A percentile compares a stretch with the other conserved stretches of the same genome.
Conservation (phyloP, 2,888 invertebrate genomes). For the Nomada goodeniana region DNA sequence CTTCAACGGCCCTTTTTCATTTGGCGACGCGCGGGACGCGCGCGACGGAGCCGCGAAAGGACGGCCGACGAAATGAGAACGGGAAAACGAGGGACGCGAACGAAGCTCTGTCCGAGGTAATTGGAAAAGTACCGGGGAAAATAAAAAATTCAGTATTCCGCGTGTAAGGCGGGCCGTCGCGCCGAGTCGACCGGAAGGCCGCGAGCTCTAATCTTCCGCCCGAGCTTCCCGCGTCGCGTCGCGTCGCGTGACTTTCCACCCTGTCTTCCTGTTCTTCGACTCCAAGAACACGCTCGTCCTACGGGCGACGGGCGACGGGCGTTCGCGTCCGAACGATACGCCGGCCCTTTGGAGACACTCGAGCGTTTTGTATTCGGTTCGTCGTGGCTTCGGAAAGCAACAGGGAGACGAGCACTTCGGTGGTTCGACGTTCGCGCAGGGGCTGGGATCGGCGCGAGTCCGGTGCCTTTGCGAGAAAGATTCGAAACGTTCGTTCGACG, state of each 20-base stretch:
- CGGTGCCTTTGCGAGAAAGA: neutral
- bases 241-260: conserved; percentile 33
- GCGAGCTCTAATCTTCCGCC: conserved; percentile 36
- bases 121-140: conserved; percentile 63
- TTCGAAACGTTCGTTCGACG: neutral
- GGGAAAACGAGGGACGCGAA: conserved; percentile 48
- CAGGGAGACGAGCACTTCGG: neutral
- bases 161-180: conserved; percentile 31
- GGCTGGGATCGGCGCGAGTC: neutral
- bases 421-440: neutral
- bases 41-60: conserved; percentile 47
- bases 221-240: neutral
- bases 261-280: neutral
- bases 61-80: conserved; percentile 58
- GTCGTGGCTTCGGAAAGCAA: neutral
- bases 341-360: neutral
- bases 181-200: conserved; percentile 31
- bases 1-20: conserved; percentile 53
- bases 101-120: conserved; percentile 60
- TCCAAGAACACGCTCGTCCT: too few species aligned
- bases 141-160: conserved; percentile 52
- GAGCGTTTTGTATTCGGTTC: neutral
- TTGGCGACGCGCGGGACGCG: conserved; percentile 45
- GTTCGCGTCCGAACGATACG: neutral
- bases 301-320: neutral